phyloP scores from a whole-genome alignment of 2,888 invertebrate species.

The Drosophila lutescens region DNA sequence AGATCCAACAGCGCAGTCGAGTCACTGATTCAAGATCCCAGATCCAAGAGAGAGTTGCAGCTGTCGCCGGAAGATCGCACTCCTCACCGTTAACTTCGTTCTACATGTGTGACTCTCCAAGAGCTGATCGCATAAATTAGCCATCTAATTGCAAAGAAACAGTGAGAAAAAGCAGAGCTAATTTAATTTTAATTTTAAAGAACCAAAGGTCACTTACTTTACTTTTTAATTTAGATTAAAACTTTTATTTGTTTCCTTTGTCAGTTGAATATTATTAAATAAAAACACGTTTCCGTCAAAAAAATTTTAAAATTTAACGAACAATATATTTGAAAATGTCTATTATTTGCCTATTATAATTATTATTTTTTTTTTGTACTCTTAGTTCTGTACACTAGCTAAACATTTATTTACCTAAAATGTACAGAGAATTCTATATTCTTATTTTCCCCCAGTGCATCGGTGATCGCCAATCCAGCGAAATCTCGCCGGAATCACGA shows the following conservation, averaged over 20 bases:
- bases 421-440: too few relatives aligned
- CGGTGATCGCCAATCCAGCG: slow-evolving; percentile 35
- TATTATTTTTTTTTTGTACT: too few relatives aligned
- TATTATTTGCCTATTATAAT: too few relatives aligned
- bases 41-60: slow-evolving; percentile 27
- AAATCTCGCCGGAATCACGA: slow-evolving; percentile 73
- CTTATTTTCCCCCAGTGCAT: slow-evolving; percentile 15
- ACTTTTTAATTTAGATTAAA: too few relatives aligned
- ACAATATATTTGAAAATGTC: too few relatives aligned
- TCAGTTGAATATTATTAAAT: too few relatives aligned
- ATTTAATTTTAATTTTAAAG: neutral
- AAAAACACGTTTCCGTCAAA: too few relatives aligned
- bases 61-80: slow-evolving; percentile 42
- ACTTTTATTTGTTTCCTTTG: too few relatives aligned
- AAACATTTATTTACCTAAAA: too few relatives aligned
- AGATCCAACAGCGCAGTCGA: neutral
- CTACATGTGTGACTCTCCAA: slow-evolving; percentile 16
- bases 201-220: too few relatives aligned
- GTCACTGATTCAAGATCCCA: slow-evolving; percentile 2
- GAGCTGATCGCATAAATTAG: slow-evolving; percentile 71
- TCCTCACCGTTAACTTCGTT: slow-evolving; percentile 25
- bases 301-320: too few relatives aligned
- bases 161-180: slow-evolving; percentile 6
- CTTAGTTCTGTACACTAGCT: too few relatives aligned
- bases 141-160: slow-evolving; percentile 65